Evolutionary conservation across 1,140 invertebrate genomes (phyloP).

Genomic region (Pantala flavescens): DNA sequence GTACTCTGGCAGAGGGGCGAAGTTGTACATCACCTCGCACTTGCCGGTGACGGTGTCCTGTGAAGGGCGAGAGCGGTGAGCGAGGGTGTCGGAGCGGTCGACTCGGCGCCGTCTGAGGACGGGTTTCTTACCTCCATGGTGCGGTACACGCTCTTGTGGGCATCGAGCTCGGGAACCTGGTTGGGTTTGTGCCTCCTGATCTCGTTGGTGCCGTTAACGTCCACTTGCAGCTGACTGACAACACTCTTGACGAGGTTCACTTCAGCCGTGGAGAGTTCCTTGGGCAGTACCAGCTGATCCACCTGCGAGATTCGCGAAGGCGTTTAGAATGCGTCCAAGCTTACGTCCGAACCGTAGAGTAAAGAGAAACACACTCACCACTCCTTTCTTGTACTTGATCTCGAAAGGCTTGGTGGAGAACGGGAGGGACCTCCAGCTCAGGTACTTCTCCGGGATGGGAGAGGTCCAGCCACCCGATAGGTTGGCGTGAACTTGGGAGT

Average conservation of each 20-base stretch:
- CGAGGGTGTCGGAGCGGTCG: not conserved
- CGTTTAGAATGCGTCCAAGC: not conserved
- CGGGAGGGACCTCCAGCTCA: conserved; percentile 40
- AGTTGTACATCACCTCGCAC: conserved; percentile 54
- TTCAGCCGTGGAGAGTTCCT: conserved; percentile 43
- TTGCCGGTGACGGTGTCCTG: conserved; percentile 50
- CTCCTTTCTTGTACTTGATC: conserved; percentile 45
- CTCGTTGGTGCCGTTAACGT: conserved; percentile 39
- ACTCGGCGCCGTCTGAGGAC: not conserved
- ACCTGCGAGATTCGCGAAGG: conserved; percentile 29
- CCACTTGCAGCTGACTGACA: conserved; percentile 51
- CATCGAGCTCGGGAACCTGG: conserved; percentile 37
- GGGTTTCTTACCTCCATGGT: conserved; percentile 43
- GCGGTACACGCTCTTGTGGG: conserved; percentile 40
- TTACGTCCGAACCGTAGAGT: not conserved
- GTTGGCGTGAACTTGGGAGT: conserved; percentile 42
- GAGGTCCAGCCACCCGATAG: conserved; percentile 38
- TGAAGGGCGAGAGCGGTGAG: not conserved
- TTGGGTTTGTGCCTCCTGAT: conserved; percentile 36
- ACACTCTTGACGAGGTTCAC: conserved; percentile 57
- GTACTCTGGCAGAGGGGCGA: conserved; percentile 43
- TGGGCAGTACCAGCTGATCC: conserved; percentile 40
- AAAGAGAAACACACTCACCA: conserved; percentile 27
- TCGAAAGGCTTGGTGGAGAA: conserved; percentile 46
- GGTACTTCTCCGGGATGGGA: conserved; percentile 33